Evolutionary conservation across 2,888 invertebrate species (phyloP), one percentile per base, ranked within the genome.

Genomic region (Taenaris catops): DNA sequence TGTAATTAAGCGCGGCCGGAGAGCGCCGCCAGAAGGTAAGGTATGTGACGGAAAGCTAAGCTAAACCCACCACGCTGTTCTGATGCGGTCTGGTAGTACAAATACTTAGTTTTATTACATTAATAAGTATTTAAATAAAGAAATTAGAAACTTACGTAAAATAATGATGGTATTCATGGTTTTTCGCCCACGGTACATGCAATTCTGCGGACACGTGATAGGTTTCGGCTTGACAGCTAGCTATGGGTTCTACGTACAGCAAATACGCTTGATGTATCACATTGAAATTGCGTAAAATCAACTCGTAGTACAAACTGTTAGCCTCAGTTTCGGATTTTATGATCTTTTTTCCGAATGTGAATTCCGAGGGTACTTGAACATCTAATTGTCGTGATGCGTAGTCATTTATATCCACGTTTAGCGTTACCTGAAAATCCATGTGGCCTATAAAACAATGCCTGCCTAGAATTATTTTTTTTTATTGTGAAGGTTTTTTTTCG

Each of bases 401-500:
- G 53, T 89, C 89, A 56, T 91, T 89, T 35, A 91, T 74, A 49
- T 93, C 93, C 2, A 93, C 75, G 57, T 92, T 90, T 28, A 93
- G 65, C 11, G 83, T 76, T 28, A 92, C 76, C 92, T 92, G 68
- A 25, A 76, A 80, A 5, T 14, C 4, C 14, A 14, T 14, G n/a
- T 14, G 14, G 2, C 4, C 4, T 3, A 14, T 14, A 14, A 14
- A 14, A 3, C 14, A 14, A 3, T 14, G 3, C 3, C 14, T 14
- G 4, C 14, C 2, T 14, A 3, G 14, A 14, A 14, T 14, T 14
- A 3, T 14, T 3, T 14, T 2, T 14, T 14, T 14, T 3, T 4
- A 14, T 14, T 14, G 14, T 14, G 14, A 4, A 3, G 14, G n/a
- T n/a, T n/a, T n/a, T n/a, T n/a, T n/a, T n/a, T n/a, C n/a, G n/a